Evolutionary conservation across 35 echinoderm and acorn worm species (phyloP), one percentile per base, ranked within the genome.

Genomic region (Stichopus chloronotus): DNA sequence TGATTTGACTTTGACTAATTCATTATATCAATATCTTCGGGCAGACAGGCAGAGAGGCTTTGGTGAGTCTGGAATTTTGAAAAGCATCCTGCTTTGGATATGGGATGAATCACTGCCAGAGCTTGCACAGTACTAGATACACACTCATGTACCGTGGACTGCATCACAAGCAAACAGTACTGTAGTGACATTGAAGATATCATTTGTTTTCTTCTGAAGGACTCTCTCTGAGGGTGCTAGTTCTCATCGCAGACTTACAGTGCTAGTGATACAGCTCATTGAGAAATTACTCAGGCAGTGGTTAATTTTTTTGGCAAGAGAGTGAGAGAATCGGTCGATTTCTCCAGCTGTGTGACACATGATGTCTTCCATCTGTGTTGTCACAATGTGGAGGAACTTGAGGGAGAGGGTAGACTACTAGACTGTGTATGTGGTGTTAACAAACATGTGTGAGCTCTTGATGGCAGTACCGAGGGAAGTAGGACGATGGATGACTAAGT

Each of bases 1-100:
- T 56, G 25, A 83, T 20, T 17, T 85, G 82, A 25, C 24, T 21
- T 56, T 43, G 21, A 21, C 17, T 57, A 85, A 57, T 85, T 58
- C 82, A 85, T 85, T 85, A 85, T 58, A 85, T 85, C 82, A 85
- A 85, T 85, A 85, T 85, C 82, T 58, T 9, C 82, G 58, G 82
- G 82, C 82, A 85, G 82, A 3, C 7, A 58, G 56, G 30, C 30
- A 43, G 30, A 43, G 30, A 43, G 30, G 30, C 30, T 43, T 43
- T 43, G 30, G 30, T 5, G 11, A 58, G 55, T 23, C 55, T 58
- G 19, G 17, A 85, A 85, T 59, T 58, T 85, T 23, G 57, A 85
- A 21, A 85, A 58, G 55, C 17, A 58, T 85, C 57, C 57, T 58
- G 55, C 58, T 85, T 58, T 59, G 55, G n/a, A 53, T 58, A 22